phyloP scores from a whole-genome alignment of 2,113 vertebrate genomes.

The Euleptes europaea region DNA sequence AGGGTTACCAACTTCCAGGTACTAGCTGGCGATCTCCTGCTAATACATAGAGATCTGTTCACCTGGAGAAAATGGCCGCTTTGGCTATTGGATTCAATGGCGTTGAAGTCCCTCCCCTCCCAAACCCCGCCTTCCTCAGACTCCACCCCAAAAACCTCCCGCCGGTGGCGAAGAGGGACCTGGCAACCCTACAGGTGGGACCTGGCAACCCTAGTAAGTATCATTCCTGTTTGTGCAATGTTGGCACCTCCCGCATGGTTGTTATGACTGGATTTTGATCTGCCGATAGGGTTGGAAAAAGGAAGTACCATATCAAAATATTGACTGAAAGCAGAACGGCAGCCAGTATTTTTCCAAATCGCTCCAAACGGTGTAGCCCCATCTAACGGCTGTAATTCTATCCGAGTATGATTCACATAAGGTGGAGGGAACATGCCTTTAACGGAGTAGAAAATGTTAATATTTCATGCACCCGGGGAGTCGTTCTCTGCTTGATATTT shows the following conservation, averaged over 20 bases:
- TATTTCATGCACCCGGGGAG: slow-evolving; percentile 28
- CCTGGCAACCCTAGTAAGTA: too few species aligned
- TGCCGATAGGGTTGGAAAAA: neutral
- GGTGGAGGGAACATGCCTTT: slow-evolving; percentile 8
- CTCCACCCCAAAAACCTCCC: too few species aligned
- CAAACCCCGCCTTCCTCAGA: too few species aligned
- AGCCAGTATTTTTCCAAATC: neutral
- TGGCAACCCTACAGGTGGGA: too few species aligned
- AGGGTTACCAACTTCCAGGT: too few species aligned
- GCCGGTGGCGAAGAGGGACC: too few species aligned
- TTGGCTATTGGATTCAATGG: too few species aligned
- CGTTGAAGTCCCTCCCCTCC: too few species aligned
- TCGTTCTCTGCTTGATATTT: neutral
- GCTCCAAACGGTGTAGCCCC: neutral
- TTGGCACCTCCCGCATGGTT: neutral
- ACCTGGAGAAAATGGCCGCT: too few species aligned
- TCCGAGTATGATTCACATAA: neutral
- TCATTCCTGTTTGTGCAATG: neutral
- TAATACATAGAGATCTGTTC: too few species aligned
- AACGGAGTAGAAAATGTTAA: slow-evolving; percentile 6
- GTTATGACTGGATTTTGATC: rapidly evolving
- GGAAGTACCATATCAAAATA: neutral
- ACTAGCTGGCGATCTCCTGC: too few species aligned
- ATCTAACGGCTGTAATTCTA: neutral
- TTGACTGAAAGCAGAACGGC: neutral